These are phyloP conservation scores for Mesorhabditis sp. DNA, from an alignment of 2,888 invertebrate species.

Conservation along the genomic window DNA sequence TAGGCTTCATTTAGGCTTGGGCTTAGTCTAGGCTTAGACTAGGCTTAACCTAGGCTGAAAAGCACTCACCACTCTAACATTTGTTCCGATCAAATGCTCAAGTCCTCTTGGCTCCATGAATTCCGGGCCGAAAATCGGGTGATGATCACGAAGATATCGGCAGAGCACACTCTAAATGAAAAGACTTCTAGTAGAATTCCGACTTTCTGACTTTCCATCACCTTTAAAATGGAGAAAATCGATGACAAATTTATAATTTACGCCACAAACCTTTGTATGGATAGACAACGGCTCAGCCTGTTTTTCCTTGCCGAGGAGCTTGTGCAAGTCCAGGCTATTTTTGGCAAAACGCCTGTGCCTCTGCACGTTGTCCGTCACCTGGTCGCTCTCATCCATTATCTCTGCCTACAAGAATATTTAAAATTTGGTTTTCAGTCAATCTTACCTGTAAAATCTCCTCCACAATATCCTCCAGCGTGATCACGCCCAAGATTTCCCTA, in stretches of 20 bases:
- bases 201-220: neutral
- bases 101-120: neutral
- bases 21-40: neutral
- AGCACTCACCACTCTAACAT: neutral
- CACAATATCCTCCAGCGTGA: slow-evolving; percentile 24
- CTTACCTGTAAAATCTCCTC: slow-evolving; percentile 25
- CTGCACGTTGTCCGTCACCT: slow-evolving; percentile 19
- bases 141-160: neutral
- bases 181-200: neutral
- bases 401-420: slow-evolving; percentile 13
- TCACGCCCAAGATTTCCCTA: slow-evolving; percentile 9
- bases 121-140: neutral
- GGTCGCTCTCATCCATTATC: slow-evolving; percentile 23
- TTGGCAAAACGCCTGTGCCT: neutral
- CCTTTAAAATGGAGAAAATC: too few species aligned
- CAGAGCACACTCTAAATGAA: neutral
- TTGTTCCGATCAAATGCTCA: neutral
- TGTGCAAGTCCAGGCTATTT: neutral
- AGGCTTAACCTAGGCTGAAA: neutral
- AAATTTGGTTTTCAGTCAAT: neutral
- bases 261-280: neutral
- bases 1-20: neutral
- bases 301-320: neutral
- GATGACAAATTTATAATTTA: too few species aligned
- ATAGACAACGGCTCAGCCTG: slow-evolving; percentile 1